Conservation (phyloP, 2,113 vertebrate genomes). For the Lophotis ruficrista region DNA sequence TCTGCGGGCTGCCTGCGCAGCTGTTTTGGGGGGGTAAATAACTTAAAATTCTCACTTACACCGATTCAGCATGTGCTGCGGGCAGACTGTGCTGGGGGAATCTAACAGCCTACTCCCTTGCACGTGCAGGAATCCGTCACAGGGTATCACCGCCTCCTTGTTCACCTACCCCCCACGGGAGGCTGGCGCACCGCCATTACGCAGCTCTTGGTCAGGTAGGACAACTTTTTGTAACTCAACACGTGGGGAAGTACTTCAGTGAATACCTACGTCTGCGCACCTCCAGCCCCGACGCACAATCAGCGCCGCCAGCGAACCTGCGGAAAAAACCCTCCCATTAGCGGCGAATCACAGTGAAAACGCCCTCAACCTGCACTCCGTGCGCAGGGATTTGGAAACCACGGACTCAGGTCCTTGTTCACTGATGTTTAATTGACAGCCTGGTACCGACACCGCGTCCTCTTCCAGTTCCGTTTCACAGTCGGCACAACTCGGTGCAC, state of each 20-base stretch:
- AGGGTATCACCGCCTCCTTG: neutral
- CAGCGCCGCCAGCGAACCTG: neutral
- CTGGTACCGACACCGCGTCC: neutral
- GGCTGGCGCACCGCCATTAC: neutral
- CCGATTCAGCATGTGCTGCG: neutral
- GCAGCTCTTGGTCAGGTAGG: neutral
- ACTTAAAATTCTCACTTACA: neutral
- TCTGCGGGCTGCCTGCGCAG: neutral
- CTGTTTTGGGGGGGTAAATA: neutral
- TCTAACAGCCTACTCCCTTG: neutral
- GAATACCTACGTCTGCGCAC: neutral
- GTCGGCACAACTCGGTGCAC: rapidly evolving
- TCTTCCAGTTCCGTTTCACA: neutral
- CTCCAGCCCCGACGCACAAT: neutral
- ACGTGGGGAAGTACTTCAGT: rapidly evolving
- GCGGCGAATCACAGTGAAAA: neutral
- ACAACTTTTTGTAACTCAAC: neutral
- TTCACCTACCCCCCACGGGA: neutral
- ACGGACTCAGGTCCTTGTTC: rapidly evolving
- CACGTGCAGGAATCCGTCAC: neutral
- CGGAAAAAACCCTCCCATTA: neutral
- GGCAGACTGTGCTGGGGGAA: neutral
- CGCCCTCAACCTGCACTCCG: rapidly evolving
- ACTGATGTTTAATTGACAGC: neutral
- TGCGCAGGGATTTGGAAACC: neutral